These are phyloP conservation scores for Eristalis pertinax DNA, from an alignment of 2,888 invertebrate genomes.

Conservation along the genomic window DNA sequence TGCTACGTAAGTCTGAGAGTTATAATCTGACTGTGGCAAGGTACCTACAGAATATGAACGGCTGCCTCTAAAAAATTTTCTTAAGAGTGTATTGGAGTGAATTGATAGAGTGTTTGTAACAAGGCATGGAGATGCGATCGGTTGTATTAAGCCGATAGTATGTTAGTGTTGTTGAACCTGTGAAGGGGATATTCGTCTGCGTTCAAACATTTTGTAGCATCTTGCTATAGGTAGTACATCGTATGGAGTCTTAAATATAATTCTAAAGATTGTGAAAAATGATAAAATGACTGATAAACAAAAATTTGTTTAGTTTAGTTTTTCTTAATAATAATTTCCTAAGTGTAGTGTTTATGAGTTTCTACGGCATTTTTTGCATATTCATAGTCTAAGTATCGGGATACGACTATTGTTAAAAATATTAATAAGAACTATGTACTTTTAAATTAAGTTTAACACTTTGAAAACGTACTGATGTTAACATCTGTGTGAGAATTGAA, in stretches of 20 bases:
- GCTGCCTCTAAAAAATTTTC: background rate
- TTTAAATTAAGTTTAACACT: background rate
- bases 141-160: constrained; percentile 33
- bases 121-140: constrained; percentile 47
- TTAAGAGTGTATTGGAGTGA: constrained; percentile 32
- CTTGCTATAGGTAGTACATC: constrained; percentile 37
- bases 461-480: background rate
- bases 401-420: background rate
- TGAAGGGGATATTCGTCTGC: constrained; percentile 65
- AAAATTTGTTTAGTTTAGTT: background rate
- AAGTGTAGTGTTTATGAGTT: too few relatives aligned
- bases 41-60: background rate
- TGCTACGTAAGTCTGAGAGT: constrained; percentile 17
- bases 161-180: constrained; percentile 68
- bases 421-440: constrained; percentile 9
- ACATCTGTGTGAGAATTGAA: too few relatives aligned
- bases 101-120: constrained; percentile 29
- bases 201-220: constrained; percentile 55
- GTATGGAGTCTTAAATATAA: constrained; percentile 20
- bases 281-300: constrained; percentile 9
- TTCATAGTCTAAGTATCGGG: too few relatives aligned
- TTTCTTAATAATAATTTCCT: background rate
- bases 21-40: background rate
- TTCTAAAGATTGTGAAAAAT: constrained; percentile 10
- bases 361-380: too few relatives aligned